Evolutionary conservation across 23 tunicate species (phyloP).

Genomic region (Styela clava): DNA sequence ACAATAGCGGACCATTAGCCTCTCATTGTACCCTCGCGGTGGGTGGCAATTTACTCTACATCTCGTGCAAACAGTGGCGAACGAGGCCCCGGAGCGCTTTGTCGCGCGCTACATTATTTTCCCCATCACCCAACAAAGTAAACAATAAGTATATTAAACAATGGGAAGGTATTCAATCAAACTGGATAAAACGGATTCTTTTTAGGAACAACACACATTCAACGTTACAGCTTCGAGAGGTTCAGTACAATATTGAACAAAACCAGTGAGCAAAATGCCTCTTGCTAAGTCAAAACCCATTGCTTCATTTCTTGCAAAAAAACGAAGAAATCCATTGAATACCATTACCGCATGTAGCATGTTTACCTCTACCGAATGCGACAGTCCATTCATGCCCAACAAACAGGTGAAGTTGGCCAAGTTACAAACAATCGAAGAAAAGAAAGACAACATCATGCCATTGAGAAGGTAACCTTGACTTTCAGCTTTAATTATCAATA

Average conservation of each 20-base stretch:
- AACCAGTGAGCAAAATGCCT: constrained; percentile 7
- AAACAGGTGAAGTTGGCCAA: neutral
- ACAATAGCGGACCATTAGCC: neutral
- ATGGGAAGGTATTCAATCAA: neutral
- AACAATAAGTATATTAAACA: neutral
- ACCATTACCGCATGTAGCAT: neutral
- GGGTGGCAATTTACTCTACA: neutral
- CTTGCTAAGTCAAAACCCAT: constrained; percentile 6
- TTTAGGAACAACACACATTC: neutral
- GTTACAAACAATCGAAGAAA: neutral
- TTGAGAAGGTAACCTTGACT: neutral
- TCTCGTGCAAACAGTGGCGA: neutral
- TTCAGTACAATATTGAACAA: too few relatives aligned
- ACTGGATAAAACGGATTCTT: neutral
- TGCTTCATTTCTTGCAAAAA: constrained; percentile 12
- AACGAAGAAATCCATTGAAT: neutral
- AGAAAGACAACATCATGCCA: neutral
- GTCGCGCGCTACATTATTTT: neutral
- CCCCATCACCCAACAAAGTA: neutral
- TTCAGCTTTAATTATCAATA: too few relatives aligned
- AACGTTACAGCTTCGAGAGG: neutral
- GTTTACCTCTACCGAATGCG: neutral
- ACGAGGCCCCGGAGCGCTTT: neutral
- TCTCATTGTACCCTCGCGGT: neutral
- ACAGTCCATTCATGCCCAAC: constrained; percentile 3